A percentile compares a stretch with the other conserved stretches of the same genome.
These are phyloP conservation scores for Patella depressa DNA, from an alignment of 2,888 invertebrate genomes.

Conservation along the genomic window DNA sequence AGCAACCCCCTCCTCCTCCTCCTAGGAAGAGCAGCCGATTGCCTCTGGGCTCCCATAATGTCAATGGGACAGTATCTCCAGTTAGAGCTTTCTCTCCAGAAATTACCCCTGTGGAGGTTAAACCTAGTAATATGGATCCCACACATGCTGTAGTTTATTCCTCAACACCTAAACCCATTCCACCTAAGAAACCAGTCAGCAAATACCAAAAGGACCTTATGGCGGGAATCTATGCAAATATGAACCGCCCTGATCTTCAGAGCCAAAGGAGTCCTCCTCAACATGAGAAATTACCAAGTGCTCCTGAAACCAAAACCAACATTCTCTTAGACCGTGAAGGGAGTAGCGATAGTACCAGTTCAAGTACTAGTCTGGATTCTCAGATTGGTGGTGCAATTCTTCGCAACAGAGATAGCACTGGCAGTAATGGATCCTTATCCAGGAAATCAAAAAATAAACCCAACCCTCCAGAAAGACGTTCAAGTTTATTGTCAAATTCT, in stretches of 20 bases:
- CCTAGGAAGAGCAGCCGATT: slow-evolving; percentile 61
- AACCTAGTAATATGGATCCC: slow-evolving; percentile 23
- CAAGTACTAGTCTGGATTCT: slow-evolving; percentile 52
- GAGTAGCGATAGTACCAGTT: slow-evolving; percentile 50
- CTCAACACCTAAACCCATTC: slow-evolving; percentile 47
- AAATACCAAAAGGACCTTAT: slow-evolving; percentile 54
- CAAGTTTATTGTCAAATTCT: slow-evolving; percentile 50
- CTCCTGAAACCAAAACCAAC: background rate
- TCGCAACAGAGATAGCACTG: slow-evolving; percentile 31
- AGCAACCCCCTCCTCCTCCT: slow-evolving; percentile 67
- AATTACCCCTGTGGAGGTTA: slow-evolving; percentile 16
- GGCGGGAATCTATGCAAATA: slow-evolving; percentile 51
- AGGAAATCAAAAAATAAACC: slow-evolving; percentile 49
- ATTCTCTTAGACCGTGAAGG: slow-evolving; percentile 38
- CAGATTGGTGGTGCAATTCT: slow-evolving; percentile 47
- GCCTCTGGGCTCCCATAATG: slow-evolving; percentile 38
- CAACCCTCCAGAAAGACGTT: slow-evolving; percentile 55
- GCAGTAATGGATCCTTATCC: slow-evolving; percentile 1
- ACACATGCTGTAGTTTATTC: slow-evolving; percentile 32
- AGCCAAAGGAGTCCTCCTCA: slow-evolving; percentile 39
- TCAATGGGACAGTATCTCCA: slow-evolving; percentile 38
- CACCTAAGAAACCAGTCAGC: slow-evolving; percentile 40
- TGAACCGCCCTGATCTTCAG: slow-evolving; percentile 53
- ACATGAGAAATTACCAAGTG: slow-evolving; percentile 1
- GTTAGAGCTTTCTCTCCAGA: slow-evolving; percentile 25